phyloP scores from a whole-genome alignment of 2,888 invertebrate species.

The Alviniconcha strummeri region DNA sequence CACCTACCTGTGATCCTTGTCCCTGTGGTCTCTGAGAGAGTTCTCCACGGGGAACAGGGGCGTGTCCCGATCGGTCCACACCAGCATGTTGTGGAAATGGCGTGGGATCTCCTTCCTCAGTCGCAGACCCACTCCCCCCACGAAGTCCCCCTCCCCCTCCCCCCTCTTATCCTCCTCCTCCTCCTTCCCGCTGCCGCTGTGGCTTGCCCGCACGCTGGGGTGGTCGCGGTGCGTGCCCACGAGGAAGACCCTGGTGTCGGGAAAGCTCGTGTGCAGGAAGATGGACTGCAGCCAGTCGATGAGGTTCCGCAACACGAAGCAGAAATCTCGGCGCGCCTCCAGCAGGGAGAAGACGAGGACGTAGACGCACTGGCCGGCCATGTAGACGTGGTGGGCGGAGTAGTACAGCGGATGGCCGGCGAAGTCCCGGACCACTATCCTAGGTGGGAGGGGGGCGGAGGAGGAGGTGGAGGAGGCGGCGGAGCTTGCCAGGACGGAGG shows the following conservation, averaged over 20 bases:
- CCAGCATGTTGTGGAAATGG: conserved; percentile 48
- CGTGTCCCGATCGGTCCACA: conserved; percentile 48
- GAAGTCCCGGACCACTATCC: conserved; percentile 49
- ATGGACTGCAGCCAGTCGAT: conserved; percentile 51
- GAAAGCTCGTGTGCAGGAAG: conserved; percentile 45
- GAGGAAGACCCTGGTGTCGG: conserved; percentile 43
- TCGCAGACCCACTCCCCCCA: conserved; percentile 31
- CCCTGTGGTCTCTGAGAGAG: conserved; percentile 39
- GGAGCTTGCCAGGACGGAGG: conserved; percentile 28
- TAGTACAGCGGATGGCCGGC: conserved; percentile 52
- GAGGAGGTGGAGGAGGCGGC: conserved; percentile 11
- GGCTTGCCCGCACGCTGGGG: conserved; percentile 14
- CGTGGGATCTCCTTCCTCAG: conserved; percentile 42
- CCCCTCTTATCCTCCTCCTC: conserved; percentile 18
- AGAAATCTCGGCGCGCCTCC: conserved; percentile 45
- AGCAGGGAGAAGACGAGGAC: conserved; percentile 48
- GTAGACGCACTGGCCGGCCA: conserved; percentile 50
- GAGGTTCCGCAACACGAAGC: conserved; percentile 36
- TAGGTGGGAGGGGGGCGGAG: conserved; percentile 34
- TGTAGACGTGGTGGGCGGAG: conserved; percentile 51
- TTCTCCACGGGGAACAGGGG: conserved; percentile 51
- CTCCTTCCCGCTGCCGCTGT: conserved; percentile 26
- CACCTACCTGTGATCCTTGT: conserved; percentile 42
- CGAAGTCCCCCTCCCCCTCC: conserved; percentile 26
- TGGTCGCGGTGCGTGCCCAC: conserved; percentile 51